Conservation (phyloP, 2,888 invertebrate genomes). For the Euclidia mi region DNA sequence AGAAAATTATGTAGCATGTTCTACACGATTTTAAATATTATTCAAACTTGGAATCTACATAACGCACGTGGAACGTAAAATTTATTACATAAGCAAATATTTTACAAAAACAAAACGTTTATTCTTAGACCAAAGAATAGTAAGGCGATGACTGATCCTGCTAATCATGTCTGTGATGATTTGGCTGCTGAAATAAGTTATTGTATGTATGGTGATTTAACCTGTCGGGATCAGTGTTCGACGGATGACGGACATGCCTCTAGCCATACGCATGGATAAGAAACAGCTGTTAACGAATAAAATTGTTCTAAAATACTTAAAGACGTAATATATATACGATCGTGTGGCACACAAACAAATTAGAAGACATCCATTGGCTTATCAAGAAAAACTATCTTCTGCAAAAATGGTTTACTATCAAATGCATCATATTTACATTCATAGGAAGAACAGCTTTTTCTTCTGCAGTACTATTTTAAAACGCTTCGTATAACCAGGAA, state of each 20-base stretch:
- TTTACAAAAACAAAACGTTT: slow-evolving; percentile 28
- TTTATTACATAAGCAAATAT: slow-evolving; percentile 28
- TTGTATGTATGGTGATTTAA: slow-evolving; percentile 25
- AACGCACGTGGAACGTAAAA: slow-evolving; percentile 20
- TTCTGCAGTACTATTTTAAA: too few species aligned
- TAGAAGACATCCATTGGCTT: background rate
- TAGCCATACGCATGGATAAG: slow-evolving; percentile 25
- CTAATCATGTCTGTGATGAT: slow-evolving; percentile 36
- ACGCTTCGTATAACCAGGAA: too few species aligned
- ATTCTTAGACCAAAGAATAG: slow-evolving; percentile 37
- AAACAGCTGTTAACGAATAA: slow-evolving; percentile 37
- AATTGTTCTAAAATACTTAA: slow-evolving; percentile 14
- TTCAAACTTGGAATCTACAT: slow-evolving; percentile 3
- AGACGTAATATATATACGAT: slow-evolving; percentile 2
- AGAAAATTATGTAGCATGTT: too few species aligned
- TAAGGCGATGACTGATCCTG: slow-evolving; percentile 40
- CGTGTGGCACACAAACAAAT: background rate
- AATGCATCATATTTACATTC: too few species aligned
- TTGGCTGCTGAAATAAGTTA: slow-evolving; percentile 34
- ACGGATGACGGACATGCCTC: slow-evolving; percentile 37
- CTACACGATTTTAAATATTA: background rate
- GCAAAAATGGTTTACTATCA: too few species aligned
- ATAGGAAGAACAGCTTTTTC: too few species aligned
- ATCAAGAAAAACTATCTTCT: too few species aligned
- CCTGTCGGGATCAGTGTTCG: slow-evolving; percentile 13